Evolutionary conservation across 1,140 invertebrate species (phyloP).

Genomic region (Cryptotermes secundus): DNA sequence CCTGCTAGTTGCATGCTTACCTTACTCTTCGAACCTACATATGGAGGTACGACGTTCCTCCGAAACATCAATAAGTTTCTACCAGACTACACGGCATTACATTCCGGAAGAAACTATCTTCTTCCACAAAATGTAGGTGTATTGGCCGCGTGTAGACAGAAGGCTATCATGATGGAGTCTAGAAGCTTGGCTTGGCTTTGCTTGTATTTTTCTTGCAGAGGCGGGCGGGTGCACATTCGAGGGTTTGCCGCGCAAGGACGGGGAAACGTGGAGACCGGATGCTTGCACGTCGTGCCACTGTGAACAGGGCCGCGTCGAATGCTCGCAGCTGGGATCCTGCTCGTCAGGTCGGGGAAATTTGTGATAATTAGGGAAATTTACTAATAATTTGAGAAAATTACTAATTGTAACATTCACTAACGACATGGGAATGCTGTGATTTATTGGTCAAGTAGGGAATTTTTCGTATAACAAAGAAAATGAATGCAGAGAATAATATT

Average conservation of each 20-base stretch:
- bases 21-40: too few species aligned
- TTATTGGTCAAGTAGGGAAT: not conserved
- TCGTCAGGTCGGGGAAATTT: conserved; percentile 36
- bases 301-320: conserved; percentile 56
- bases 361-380: too few species aligned
- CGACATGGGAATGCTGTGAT: too few species aligned
- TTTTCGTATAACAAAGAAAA: conserved; percentile 28
- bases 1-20: too few species aligned
- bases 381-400: not conserved
- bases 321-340: conserved; percentile 47
- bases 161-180: not conserved
- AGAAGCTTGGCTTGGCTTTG: not conserved
- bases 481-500: too few species aligned
- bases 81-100: too few species aligned
- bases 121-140: too few species aligned
- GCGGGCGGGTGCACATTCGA: conserved; percentile 49
- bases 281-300: conserved; percentile 66
- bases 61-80: too few species aligned
- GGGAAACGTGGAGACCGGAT: conserved; percentile 62
- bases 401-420: not conserved
- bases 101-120: too few species aligned
- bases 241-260: conserved; percentile 58
- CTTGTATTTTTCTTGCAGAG: conserved; percentile 28
- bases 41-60: too few species aligned
- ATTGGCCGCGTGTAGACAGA: too few species aligned